A percentile compares a stretch with the other conserved stretches of the same genome.
Conservation (phyloP, 2,797 vertebrate species). For the Urosaurus nigricauda region DNA sequence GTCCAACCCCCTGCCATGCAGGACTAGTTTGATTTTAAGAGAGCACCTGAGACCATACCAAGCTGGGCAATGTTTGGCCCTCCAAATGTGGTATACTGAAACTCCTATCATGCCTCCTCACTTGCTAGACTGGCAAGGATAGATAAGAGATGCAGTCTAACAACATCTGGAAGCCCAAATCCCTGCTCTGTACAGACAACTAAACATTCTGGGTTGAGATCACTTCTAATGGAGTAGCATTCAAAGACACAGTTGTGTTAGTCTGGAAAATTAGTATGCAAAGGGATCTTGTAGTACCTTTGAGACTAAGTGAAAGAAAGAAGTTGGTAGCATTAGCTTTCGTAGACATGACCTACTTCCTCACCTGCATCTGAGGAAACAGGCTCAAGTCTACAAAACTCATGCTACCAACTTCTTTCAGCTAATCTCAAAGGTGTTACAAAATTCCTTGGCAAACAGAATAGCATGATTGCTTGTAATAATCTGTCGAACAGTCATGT, state of each 20-base stretch:
- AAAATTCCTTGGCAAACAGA: not conserved
- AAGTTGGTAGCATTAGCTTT: no score
- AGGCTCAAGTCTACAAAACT: no score
- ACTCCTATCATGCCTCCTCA: not conserved
- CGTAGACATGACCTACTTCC: no score
- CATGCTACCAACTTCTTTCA: no score
- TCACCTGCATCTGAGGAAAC: no score
- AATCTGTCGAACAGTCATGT: not conserved
- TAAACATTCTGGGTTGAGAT: not conserved
- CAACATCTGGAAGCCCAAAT: not conserved
- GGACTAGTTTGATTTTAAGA: no score
- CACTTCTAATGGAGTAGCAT: not conserved
- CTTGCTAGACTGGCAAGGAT: not conserved
- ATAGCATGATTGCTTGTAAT: not conserved
- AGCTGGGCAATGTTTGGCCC: not conserved
- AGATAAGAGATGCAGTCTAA: not conserved
- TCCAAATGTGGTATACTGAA: not conserved
- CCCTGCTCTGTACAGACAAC: not conserved
- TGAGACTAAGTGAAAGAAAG: no score
- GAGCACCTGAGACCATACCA: not conserved
- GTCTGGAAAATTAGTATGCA: no score
- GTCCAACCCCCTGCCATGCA: no score
- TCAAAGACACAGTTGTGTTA: no score
- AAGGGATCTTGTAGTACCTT: no score
- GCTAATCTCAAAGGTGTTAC: no score